Conservation (phyloP, 2,888 invertebrate genomes). For the Gortyna flavago region DNA sequence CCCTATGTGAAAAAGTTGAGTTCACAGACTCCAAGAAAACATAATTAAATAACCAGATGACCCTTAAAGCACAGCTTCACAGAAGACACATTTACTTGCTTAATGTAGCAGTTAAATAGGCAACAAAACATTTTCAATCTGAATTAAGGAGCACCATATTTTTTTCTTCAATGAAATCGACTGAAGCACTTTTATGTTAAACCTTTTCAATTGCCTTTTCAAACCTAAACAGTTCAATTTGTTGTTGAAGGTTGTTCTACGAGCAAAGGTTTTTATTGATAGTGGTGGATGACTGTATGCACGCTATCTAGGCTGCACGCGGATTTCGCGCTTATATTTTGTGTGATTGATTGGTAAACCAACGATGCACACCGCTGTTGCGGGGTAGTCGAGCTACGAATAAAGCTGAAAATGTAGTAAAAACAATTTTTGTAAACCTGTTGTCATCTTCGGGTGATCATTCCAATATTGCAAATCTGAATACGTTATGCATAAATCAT, state of each 20-base stretch:
- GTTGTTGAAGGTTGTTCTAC: neutral
- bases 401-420: neutral
- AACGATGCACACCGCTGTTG: neutral
- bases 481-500: neutral
- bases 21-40: neutral
- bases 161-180: no score
- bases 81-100: neutral
- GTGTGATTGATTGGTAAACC: slow-evolving; percentile 20
- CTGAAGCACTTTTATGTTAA: neutral
- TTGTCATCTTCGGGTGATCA: neutral
- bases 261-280: neutral
- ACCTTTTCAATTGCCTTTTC: neutral
- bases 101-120: neutral
- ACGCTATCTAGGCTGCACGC: neutral
- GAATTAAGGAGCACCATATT: no score
- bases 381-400: neutral
- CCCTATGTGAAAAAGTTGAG: neutral
- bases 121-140: neutral
- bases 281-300: neutral
- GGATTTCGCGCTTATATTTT: neutral
- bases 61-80: neutral
- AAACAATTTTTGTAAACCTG: neutral
- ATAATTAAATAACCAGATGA: neutral
- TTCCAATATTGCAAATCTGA: neutral
- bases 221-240: neutral